phyloP scores from a whole-genome alignment of 2,113 vertebrate genomes.

The Phoxinus phoxinus region DNA sequence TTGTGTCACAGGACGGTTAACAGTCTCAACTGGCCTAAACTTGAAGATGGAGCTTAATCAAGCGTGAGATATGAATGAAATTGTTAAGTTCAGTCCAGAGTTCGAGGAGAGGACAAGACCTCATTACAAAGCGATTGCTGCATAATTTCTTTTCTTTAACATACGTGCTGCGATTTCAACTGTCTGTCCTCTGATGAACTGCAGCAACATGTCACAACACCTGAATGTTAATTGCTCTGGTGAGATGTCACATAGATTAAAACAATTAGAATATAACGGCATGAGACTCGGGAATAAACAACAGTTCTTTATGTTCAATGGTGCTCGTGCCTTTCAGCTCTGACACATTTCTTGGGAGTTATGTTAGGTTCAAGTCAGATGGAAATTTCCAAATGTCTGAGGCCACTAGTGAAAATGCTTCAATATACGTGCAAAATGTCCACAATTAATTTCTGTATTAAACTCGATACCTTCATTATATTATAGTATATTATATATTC shows the following conservation, averaged over 20 bases:
- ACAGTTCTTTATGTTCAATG: neutral
- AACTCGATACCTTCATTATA: neutral
- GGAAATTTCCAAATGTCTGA: neutral
- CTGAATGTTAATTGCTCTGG: slow-evolving; percentile 35
- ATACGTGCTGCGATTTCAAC: slow-evolving; percentile 3
- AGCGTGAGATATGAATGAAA: slow-evolving; percentile 31
- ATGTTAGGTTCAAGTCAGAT: neutral
- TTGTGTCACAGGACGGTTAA: slow-evolving; percentile 15
- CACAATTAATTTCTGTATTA: neutral
- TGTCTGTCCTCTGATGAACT: slow-evolving; percentile 33
- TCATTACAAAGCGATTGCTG: slow-evolving; percentile 40
- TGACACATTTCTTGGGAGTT: neutral
- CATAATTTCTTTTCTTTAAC: slow-evolving; percentile 41
- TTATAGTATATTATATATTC: too few species aligned
- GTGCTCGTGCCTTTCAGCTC: neutral
- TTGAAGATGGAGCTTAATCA: slow-evolving; percentile 28
- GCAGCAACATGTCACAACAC: slow-evolving; percentile 9
- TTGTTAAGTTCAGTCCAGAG: slow-evolving; percentile 17
- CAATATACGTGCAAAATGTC: neutral
- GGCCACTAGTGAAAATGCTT: neutral
- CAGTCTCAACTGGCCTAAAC: neutral
- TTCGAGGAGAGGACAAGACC: slow-evolving; percentile 42
- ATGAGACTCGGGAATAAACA: neutral
- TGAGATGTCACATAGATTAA: neutral
- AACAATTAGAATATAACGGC: neutral